phyloP scores from a whole-genome alignment of 2,113 vertebrate species.

The Alces alces region DNA sequence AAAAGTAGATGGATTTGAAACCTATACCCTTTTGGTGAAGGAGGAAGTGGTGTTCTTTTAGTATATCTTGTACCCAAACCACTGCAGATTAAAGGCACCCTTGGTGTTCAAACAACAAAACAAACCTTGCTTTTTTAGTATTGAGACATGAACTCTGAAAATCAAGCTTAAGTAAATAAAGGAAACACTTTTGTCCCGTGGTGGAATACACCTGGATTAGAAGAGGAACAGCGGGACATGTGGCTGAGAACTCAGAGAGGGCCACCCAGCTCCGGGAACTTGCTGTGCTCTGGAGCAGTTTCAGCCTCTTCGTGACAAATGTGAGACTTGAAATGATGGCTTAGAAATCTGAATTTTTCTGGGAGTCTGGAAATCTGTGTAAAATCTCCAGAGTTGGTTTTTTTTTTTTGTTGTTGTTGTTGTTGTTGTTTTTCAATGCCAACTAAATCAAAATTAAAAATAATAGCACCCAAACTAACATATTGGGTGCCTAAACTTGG shows the following conservation, averaged over 20 bases:
- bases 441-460: not conserved
- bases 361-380: not conserved
- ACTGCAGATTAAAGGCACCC: not conserved
- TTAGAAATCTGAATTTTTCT: constrained; percentile 3
- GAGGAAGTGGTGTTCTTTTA: not conserved
- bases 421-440: not conserved
- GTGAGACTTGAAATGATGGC: not conserved
- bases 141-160: not conserved
- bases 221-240: not conserved
- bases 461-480: not conserved
- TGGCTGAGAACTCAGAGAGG: not conserved
- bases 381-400: not conserved
- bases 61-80: not conserved
- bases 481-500: not conserved
- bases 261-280: not conserved
- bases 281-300: not conserved
- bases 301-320: not conserved
- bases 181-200: not conserved
- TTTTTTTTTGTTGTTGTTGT: too few species aligned
- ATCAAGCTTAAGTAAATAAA: not conserved
- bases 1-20: not conserved
- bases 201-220: not conserved
- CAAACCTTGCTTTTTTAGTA: not conserved
- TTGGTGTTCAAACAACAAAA: not conserved
- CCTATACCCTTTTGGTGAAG: not conserved